A percentile compares a stretch with the other conserved stretches of the same genome.
These are phyloP conservation scores for Phthorimaea operculella DNA, from an alignment of 1,140 invertebrate genomes.

Conservation along the genomic window DNA sequence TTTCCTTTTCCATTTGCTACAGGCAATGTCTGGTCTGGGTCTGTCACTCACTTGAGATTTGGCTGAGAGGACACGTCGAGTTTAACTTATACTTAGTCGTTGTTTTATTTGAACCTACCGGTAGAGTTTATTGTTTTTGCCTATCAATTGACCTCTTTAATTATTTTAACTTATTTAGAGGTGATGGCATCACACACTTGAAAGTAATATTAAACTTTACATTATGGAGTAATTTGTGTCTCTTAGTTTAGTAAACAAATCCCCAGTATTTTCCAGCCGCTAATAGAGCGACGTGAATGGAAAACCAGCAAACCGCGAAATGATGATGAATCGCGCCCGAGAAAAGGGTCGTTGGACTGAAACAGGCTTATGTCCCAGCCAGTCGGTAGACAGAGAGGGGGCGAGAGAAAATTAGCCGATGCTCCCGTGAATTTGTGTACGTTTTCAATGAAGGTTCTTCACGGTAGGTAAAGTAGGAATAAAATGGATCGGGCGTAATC, in stretches of 20 bases:
- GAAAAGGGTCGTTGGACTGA: constrained; percentile 50
- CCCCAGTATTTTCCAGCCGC: constrained; percentile 11
- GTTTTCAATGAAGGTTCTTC: constrained; percentile 65
- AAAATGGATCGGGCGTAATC: constrained; percentile 62
- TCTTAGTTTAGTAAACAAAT: constrained; percentile 21
- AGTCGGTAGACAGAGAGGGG: constrained; percentile 30
- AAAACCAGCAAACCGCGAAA: constrained; percentile 60
- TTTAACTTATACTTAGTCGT: too few species aligned
- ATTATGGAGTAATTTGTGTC: too few species aligned
- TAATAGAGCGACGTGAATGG: constrained; percentile 40
- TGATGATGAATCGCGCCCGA: constrained; percentile 57
- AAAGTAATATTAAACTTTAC: too few species aligned
- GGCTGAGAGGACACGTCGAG: too few species aligned
- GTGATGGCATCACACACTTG: too few species aligned
- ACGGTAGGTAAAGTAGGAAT: constrained; percentile 65
- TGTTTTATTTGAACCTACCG: too few species aligned
- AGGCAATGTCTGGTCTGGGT: too few species aligned
- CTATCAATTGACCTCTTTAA: too few species aligned
- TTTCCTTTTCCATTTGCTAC: background rate
- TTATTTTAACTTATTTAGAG: too few species aligned
- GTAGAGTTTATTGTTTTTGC: too few species aligned
- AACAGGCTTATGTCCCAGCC: constrained; percentile 20
- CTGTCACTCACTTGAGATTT: too few species aligned
- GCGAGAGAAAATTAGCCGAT: constrained; percentile 53
- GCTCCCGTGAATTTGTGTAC: constrained; percentile 62